Evolutionary conservation across 1,140 invertebrate species (phyloP).

Genomic region (Drosophila ogumai): DNA sequence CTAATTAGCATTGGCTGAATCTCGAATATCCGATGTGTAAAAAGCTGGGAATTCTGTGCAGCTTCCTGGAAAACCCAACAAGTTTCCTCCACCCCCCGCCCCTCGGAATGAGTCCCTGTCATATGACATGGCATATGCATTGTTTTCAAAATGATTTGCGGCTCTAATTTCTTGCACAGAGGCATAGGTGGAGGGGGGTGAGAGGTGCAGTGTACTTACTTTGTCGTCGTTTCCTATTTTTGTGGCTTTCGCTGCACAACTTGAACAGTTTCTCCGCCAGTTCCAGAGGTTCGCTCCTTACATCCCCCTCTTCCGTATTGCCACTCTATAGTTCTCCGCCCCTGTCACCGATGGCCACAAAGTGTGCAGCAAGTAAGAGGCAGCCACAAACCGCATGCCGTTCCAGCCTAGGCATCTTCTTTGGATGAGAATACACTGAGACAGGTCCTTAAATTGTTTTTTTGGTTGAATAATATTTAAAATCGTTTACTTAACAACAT

Average conservation of each 20-base stretch:
- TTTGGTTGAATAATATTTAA: neutral
- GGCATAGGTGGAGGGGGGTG: neutral
- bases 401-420: conserved; percentile 42
- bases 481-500: neutral
- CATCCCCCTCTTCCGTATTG: neutral
- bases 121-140: conserved; percentile 81
- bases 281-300: neutral
- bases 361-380: conserved; percentile 52
- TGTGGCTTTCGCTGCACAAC: conserved; percentile 68
- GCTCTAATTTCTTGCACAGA: conserved; percentile 72
- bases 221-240: conserved; percentile 73
- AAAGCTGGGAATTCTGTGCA: conserved; percentile 26
- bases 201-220: conserved; percentile 33
- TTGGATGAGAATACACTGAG: conserved; percentile 14
- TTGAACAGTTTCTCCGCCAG: conserved; percentile 28
- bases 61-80: conserved; percentile 18
- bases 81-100: no score
- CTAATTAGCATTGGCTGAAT: conserved; percentile 43
- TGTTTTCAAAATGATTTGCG: conserved; percentile 81
- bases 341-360: conserved; percentile 23
- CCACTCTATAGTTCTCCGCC: conserved; percentile 8
- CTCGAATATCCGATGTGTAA: conserved; percentile 34
- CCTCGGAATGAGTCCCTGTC: conserved; percentile 5
- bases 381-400: conserved; percentile 53
- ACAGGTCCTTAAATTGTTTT: neutral